These are phyloP conservation scores for Metaphire vulgaris DNA, from an alignment of 1,140 invertebrate species.

Conservation along the genomic window DNA sequence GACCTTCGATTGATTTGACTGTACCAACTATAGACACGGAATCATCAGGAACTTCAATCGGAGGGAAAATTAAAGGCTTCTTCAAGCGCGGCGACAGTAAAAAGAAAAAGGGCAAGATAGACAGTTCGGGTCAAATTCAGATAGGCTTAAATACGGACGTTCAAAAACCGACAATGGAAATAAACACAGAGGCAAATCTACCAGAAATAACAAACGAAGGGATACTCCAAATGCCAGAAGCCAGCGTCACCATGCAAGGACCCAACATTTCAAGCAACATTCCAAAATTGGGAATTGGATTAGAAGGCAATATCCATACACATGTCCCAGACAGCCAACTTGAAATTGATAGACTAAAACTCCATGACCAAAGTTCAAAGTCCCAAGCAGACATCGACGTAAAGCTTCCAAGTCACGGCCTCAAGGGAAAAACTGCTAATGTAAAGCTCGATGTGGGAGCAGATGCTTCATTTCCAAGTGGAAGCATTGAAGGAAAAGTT, in stretches of 20 bases:
- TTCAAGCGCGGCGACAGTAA: neutral
- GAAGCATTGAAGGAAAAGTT: neutral
- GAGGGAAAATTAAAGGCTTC: neutral
- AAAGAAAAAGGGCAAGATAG: neutral
- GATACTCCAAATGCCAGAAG: too few relatives aligned
- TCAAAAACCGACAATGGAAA: neutral
- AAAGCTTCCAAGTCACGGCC: too few relatives aligned
- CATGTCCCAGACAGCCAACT: too few relatives aligned
- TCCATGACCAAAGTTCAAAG: too few relatives aligned
- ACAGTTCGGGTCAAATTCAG: neutral
- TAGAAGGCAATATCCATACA: too few relatives aligned
- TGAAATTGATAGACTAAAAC: too few relatives aligned
- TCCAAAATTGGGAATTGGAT: too few relatives aligned
- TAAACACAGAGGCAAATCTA: neutral
- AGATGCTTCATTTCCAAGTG: neutral
- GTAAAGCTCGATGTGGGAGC: neutral
- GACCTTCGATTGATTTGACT: neutral
- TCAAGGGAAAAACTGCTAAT: neutral
- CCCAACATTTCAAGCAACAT: neutral
- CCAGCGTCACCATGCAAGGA: neutral
- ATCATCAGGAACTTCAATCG: neutral
- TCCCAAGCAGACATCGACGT: too few relatives aligned
- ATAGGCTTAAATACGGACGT: neutral
- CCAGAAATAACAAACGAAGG: neutral
- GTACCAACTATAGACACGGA: neutral